Evolutionary conservation across 2,113 vertebrate species (phyloP).

Genomic region (Miniopterus natalensis): DNA sequence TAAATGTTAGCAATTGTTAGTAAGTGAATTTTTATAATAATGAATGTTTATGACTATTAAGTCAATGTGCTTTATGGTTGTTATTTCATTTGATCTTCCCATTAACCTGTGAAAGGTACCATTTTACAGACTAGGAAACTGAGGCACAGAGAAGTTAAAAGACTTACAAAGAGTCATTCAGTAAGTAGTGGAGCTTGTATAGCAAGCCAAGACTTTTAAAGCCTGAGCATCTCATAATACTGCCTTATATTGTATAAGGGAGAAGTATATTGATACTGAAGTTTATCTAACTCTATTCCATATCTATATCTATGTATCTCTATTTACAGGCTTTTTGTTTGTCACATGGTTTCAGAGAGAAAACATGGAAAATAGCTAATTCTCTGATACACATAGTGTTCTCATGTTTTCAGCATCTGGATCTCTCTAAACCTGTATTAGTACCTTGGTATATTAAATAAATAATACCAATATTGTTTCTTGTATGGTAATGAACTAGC

Average conservation of each 20-base stretch:
- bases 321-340: background rate
- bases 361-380: background rate
- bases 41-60: background rate
- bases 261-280: background rate
- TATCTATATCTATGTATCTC: background rate
- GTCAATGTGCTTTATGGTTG: background rate
- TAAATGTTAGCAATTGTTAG: background rate
- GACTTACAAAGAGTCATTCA: background rate
- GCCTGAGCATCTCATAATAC: background rate
- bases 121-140: constrained; percentile 22
- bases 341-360: background rate
- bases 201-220: background rate
- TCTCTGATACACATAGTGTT: background rate
- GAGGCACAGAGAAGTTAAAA: background rate
- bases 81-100: background rate
- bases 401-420: background rate
- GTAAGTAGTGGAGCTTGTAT: background rate
- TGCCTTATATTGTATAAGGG: background rate
- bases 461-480: background rate
- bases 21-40: background rate
- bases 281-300: background rate
- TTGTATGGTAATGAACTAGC: background rate
- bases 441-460: background rate
- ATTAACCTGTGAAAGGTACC: background rate
- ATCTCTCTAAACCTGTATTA: background rate